Evolutionary conservation across 2,888 invertebrate genomes (phyloP), one percentile per base, ranked within the genome.

Genomic region (Drosophila putrida): DNA sequence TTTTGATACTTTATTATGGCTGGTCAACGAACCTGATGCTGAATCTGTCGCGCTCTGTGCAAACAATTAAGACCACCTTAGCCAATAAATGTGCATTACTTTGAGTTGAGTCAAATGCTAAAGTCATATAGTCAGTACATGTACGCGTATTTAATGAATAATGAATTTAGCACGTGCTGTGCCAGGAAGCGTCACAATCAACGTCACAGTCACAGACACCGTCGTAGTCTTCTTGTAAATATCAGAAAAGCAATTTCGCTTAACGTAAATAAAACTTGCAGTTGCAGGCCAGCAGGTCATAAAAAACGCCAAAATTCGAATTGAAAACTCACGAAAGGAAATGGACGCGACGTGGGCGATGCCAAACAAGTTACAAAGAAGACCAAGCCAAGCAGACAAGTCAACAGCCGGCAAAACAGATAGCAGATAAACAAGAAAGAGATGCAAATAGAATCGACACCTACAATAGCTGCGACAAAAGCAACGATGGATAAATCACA

Each of bases 21-120:
- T 78, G 88, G 89, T 84, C 88, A 84, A 71, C 71, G 84, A 84
- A 89, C 89, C 69, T 58, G 63, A 10, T 31, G 46, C 36, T 70
- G 67, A 60, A 64, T 62, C 65, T 59, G 74, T 71, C 65, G 65
- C 76, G 65, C 76, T 63, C 38, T 69, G 73, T 36, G 57, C 66
- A 69, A 78, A 70, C 80, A 83, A 88, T 86, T 86, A 71, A 50
- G 27, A 36, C 5, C 55, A 38, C 51, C 20, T 38, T 54, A 38
- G 57, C 53, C 50, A 63, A 75, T 74, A 64, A 70, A 66, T 70
- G 60, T 75, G 66, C 70, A 75, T 65, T 75, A 69, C 59, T 50
- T 59, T 64, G 58, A 58, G 50, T 53, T 50, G 59, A 50, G 25
- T 58, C 36, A 39, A 65, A 50, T 54, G 38, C 36, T 39, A 6